Base-by-base conservation (phyloP, 2,113 vertebrate genomes). In the Oostethus manadensis region DNA sequence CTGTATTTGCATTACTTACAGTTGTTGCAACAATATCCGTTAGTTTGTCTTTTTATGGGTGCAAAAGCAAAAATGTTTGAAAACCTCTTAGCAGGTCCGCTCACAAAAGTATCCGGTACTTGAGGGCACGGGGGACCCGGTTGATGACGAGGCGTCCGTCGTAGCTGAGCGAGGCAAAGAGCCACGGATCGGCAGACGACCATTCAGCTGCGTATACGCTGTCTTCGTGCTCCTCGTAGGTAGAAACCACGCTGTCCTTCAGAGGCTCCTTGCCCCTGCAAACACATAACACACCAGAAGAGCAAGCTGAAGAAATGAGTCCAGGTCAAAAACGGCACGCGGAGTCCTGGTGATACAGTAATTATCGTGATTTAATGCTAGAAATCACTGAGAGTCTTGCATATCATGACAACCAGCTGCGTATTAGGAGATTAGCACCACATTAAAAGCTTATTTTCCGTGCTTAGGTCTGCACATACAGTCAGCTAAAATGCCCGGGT, bases 171-270 rank as follows among this genome's bases (percentile, higher is more conserved):
- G 97, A 99, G 29, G 95, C 97, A 23, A 99, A 99, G 1, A 98
- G 92, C 96, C 97, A 98, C 0, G 97, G 96, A 80, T 99, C 96
- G 0, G 96, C 97, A 0, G 95, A 95, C 2, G 97, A 98, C 96
- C 97, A 99, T 83, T 99, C 97, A 22, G 93, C 95, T 0, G 96
- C 96, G 13, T 99, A 99, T 40, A 99, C 97, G 0, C 96, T 99
- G 86, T 99, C 97, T 86, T 99, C 97, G 0, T 98, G 97, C 66
- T 99, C 97, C 90, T 98, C 97, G 0, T 96, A 99, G 54, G 95
- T 97, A 56, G 95, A 93, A 59, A 99, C 94, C 80, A 98, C 92
- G 48, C 93, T 97, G 89, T 98, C 97, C 77, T 93, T 93, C 10
- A 94, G 90, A 1, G 95, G 94, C 78, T 97, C 96, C 84, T 95